Conservation (phyloP, 2,888 invertebrate genomes). For the Phyto melanocephala region DNA sequence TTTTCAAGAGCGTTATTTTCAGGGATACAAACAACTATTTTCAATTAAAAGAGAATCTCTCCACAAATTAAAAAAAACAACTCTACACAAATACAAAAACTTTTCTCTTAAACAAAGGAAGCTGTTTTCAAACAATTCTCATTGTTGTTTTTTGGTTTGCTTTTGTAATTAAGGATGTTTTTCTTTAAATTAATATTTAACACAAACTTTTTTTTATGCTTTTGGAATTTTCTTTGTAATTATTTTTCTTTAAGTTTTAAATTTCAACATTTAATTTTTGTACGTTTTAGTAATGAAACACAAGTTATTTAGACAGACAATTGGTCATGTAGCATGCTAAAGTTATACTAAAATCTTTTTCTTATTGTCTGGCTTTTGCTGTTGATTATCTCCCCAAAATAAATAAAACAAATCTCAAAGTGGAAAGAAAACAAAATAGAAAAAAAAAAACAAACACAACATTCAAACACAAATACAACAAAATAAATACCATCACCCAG, state of each 20-base stretch:
- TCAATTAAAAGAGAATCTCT: slow-evolving; percentile 16
- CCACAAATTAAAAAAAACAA: neutral
- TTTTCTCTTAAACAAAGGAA: neutral
- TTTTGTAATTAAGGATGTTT: neutral
- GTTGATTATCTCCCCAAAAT: slow-evolving; percentile 49
- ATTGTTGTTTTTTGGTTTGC: neutral
- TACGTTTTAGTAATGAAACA: neutral
- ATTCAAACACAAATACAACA: neutral
- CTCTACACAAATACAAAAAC: slow-evolving; percentile 33
- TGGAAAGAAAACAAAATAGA: slow-evolving; percentile 10
- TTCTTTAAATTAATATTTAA: neutral
- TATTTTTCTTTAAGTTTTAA: neutral
- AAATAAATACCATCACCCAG: neutral
- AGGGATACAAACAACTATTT: slow-evolving; percentile 33
- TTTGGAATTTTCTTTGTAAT: slow-evolving; percentile 2
- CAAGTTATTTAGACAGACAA: slow-evolving; percentile 1
- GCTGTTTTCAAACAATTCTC: slow-evolving; percentile 43
- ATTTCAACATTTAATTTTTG: neutral
- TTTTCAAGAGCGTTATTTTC: neutral
- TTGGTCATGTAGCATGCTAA: slow-evolving; percentile 58
- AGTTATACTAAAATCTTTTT: slow-evolving; percentile 61
- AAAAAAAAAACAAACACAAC: slow-evolving; percentile 25
- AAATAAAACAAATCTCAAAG: slow-evolving; percentile 45
- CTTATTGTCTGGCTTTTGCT: slow-evolving; percentile 56
- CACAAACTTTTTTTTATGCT: neutral